Base-by-base conservation (phyloP, 2,888 invertebrate genomes). In the Netelia fuscicornis region DNA sequence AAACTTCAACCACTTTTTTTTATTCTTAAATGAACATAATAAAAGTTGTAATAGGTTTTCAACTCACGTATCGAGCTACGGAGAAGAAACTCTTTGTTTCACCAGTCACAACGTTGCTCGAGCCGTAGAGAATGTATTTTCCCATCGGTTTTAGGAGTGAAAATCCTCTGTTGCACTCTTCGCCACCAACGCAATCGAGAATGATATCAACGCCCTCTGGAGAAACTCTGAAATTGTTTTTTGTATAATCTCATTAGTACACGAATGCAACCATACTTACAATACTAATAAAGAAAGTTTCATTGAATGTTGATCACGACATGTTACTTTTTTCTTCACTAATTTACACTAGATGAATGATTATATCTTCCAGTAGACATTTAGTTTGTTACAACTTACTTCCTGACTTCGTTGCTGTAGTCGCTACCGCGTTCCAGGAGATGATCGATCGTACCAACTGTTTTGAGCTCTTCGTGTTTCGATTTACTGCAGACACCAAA, bases 11-110 rank as follows among this genome's bases (percentile, higher is more conserved):
- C 56, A 25, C n/a, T 37, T 74, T 30, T 65, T 80, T 17, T 56
- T 58, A 20, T 13, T 56, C 13, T 1, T 42, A 13, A 9, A 37
- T 17, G 52, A 76, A 62, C 37, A 20, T 25, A 70, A 76, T 17
- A 67, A 76, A 76, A 75, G 81, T 74, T 79, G 88, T 20, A 48
- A 42, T 60, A 10, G 48, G 44, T 54, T n/a, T 60, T 80, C 13
- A 20, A 86, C 72, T 96, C 96, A 97, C 98, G 87, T 97, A 97
- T 95, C 97, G 97, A 89, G 98, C 98, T 90, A 97, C 97, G 92
- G 97, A 98, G 95, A 98, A 97, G 95, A 98, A 96, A 94, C 98
- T 98, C 94, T 97, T 98, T 13, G 97, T 98, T 94, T 98, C 98
- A 87, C 98, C 98, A 89, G 98, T 97, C 90, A 98, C 97, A 92